Evolutionary conservation across 2,113 vertebrate genomes (phyloP).

Genomic region (Pterocles gutturalis): DNA sequence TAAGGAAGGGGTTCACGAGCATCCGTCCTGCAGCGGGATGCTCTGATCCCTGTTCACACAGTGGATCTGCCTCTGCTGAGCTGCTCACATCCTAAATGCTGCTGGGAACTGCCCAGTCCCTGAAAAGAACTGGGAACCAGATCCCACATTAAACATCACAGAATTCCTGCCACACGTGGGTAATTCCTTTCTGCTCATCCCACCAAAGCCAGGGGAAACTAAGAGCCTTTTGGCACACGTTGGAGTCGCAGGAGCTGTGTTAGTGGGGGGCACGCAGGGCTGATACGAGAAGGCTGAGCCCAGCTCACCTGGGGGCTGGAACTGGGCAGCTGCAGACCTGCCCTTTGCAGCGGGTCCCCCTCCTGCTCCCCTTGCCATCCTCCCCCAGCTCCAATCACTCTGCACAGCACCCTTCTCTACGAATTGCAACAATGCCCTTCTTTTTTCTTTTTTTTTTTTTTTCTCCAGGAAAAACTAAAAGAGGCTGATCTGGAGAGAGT

Average conservation of each 20-base stretch:
- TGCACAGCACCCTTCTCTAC: not conserved
- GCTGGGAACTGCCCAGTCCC: not conserved
- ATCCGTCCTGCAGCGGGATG: not conserved
- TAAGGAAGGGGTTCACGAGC: not conserved
- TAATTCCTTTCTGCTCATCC: not conserved
- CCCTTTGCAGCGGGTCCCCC: not conserved
- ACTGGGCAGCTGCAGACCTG: not conserved
- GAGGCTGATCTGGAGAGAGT: not conserved
- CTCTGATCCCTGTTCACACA: not conserved
- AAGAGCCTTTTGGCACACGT: not conserved
- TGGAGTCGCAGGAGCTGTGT: not conserved
- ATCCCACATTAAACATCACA: not conserved
- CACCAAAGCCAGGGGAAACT: not conserved
- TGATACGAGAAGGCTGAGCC: not conserved
- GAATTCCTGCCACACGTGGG: not conserved
- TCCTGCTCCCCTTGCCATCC: not conserved
- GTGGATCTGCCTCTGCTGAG: not conserved
- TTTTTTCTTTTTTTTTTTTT: not conserved
- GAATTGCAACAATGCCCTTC: too few species aligned
- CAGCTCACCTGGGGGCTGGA: not conserved
- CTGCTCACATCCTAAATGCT: accelerated
- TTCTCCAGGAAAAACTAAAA: not conserved
- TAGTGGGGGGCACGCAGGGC: not conserved
- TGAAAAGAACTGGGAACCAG: not conserved
- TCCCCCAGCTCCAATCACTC: not conserved